A percentile compares a stretch with the other conserved stretches of the same genome.
Conservation (phyloP, 2,888 invertebrate species). For the Gortyna flavago region DNA sequence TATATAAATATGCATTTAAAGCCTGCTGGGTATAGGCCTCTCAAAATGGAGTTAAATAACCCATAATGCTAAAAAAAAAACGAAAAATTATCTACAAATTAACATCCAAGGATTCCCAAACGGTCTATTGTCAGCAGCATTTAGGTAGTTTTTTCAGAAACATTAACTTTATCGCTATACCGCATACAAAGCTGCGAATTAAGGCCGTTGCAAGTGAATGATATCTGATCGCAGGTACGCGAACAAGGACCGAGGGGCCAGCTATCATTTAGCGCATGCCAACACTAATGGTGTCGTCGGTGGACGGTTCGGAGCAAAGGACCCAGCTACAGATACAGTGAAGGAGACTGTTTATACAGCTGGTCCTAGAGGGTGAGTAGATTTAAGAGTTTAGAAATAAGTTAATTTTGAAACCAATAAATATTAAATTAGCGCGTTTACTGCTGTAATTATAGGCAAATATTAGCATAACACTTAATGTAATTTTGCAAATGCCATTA, state of each 20-base stretch:
- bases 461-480: not conserved
- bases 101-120: constrained; percentile 48
- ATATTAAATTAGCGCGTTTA: not conserved
- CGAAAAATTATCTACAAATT: constrained; percentile 44
- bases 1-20: too few species aligned
- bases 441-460: not conserved
- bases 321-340: constrained; percentile 92
- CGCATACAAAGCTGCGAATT: constrained; percentile 43
- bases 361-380: constrained; percentile 92
- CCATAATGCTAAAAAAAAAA: not conserved
- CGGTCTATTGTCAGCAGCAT: constrained; percentile 53
- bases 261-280: constrained; percentile 92
- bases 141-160: constrained; percentile 52
- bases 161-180: constrained; percentile 40
- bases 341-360: constrained; percentile 94
- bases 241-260: constrained; percentile 92
- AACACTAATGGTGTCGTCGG: constrained; percentile 92
- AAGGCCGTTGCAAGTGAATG: constrained; percentile 59
- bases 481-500: too few species aligned
- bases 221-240: constrained; percentile 84
- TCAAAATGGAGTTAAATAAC: too few species aligned
- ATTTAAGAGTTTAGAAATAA: not conserved
- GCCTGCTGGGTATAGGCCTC: too few species aligned
- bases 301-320: constrained; percentile 93
- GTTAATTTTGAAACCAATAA: not conserved